Percentiles rank a stretch among this genome's conserved stretches.
phyloP scores from a whole-genome alignment of 2,113 vertebrate genomes.

The Thymallus thymallus region DNA sequence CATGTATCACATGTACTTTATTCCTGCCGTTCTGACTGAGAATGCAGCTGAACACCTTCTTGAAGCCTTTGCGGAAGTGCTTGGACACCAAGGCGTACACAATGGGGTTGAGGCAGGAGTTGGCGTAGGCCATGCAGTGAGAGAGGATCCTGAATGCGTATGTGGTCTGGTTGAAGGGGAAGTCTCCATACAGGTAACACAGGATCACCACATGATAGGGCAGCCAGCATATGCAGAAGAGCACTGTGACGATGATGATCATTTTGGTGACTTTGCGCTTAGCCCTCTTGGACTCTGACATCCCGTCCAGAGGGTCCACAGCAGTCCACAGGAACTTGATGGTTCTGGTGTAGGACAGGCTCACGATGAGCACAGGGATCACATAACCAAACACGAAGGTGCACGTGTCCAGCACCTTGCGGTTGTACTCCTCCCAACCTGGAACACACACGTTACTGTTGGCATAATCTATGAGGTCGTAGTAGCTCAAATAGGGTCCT shows the following conservation, averaged over 20 bases:
- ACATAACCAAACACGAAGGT: constrained; percentile 84
- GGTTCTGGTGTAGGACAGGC: constrained; percentile 84
- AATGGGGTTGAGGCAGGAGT: constrained; percentile 88
- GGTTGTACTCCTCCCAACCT: constrained; percentile 80
- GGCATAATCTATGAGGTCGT: constrained; percentile 80
- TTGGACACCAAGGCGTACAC: constrained; percentile 86
- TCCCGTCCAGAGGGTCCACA: constrained; percentile 81
- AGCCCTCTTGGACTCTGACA: constrained; percentile 84
- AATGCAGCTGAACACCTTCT: constrained; percentile 86
- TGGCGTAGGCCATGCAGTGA: constrained; percentile 90
- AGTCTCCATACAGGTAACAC: constrained; percentile 84
- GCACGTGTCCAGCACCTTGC: constrained; percentile 83
- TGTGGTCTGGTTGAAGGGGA: constrained; percentile 86
- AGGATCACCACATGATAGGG: constrained; percentile 85
- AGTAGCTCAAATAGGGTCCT: constrained; percentile 85
- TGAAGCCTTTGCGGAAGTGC: constrained; percentile 87
- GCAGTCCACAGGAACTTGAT: constrained; percentile 90
- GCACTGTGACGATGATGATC: constrained; percentile 86
- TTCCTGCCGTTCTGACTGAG: constrained; percentile 79
- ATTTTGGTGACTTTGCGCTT: constrained; percentile 89
- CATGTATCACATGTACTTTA: constrained; percentile 79
- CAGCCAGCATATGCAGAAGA: constrained; percentile 89
- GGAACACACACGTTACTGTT: constrained; percentile 85
- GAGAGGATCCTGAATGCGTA: constrained; percentile 84
- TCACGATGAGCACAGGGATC: constrained; percentile 82